Evolutionary conservation across 2,888 invertebrate species (phyloP), one percentile per base, ranked within the genome.

Genomic region (Adelognathus sp.): DNA sequence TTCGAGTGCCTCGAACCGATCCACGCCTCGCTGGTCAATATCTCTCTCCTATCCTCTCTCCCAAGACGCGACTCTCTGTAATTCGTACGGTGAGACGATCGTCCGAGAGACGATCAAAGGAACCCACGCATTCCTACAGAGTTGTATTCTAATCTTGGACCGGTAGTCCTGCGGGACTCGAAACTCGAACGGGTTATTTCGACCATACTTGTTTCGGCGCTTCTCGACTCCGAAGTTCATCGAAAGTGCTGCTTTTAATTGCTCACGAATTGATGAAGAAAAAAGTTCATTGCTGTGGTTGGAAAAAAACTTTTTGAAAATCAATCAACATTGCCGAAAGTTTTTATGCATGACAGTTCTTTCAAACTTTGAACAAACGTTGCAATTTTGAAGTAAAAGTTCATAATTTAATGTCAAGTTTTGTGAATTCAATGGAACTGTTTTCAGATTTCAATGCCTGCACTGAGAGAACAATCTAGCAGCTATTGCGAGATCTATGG

Each of bases 91-190:
- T 29, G 75, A 74, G 70, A 61, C 54, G 64, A 41, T 56, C 36
- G 58, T 50, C 66, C 52, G 52, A 31, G n/a, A n/a, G 56, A 61
- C 69, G 74, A 36, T 83, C 83, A 83, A 83, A 83, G 80, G 76
- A 67, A 50, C 66, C 67, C 79, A 79, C 74, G 74, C 67, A 83
- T 82, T 80, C 81, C 82, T 73, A 58, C 64, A 44, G 67, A 70
- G 58, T 76, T 74, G 39, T 72, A 75, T 75, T 67, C 75, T 56
- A 71, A 60, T 61, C 46, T 54, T 61, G 63, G 67, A 39, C 36
- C 58, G 41, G 54, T 31, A 69, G 27, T 64, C 54, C 58, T 39
- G 21, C 46, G 52, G 41, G 33, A 69, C 64, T 70, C 41, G 39
- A 21, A 21, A 21, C 46, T 50, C 21, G 11, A 50, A 50, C 46